These are phyloP conservation scores for Eurytoma adleriae DNA, from an alignment of 2,888 invertebrate species.

Conservation along the genomic window DNA sequence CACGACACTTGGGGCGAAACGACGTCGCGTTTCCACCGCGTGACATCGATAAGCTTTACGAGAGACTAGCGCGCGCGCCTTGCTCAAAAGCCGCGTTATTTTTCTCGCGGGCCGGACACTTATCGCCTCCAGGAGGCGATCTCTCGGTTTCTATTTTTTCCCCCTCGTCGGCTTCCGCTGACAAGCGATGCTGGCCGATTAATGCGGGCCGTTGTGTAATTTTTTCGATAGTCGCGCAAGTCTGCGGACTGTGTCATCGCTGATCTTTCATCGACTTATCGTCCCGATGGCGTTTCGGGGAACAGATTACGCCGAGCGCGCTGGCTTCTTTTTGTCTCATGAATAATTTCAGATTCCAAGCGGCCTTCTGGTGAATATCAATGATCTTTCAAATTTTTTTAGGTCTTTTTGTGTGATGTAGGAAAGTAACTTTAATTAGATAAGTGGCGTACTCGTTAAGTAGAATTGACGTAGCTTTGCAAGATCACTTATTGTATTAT, in stretches of 20 bases:
- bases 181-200: constrained; percentile 34
- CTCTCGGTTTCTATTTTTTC: constrained; percentile 53
- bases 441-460: too few relatives aligned
- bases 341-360: not conserved
- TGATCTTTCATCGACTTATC: constrained; percentile 46
- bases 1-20: not conserved
- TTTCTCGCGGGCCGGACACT: constrained; percentile 54
- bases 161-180: constrained; percentile 40
- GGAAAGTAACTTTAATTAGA: too few relatives aligned
- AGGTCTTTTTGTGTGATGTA: too few relatives aligned
- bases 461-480: too few relatives aligned
- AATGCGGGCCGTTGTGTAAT: constrained; percentile 35
- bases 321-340: not conserved
- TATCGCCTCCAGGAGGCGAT: constrained; percentile 60
- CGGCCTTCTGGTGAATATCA: not conserved
- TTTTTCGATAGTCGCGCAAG: constrained; percentile 11
- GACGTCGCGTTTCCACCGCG: constrained; percentile 51
- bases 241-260: constrained; percentile 30
- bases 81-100: constrained; percentile 55
- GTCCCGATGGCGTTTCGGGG: not conserved
- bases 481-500: too few relatives aligned
- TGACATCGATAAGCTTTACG: constrained; percentile 64
- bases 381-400: too few relatives aligned
- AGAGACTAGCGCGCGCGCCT: constrained; percentile 42
- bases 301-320: not conserved